A percentile compares a stretch with the other conserved stretches of the same genome.
Evolutionary conservation across 1,140 invertebrate genomes (phyloP).

Genomic region (Heliothis subflexa): DNA sequence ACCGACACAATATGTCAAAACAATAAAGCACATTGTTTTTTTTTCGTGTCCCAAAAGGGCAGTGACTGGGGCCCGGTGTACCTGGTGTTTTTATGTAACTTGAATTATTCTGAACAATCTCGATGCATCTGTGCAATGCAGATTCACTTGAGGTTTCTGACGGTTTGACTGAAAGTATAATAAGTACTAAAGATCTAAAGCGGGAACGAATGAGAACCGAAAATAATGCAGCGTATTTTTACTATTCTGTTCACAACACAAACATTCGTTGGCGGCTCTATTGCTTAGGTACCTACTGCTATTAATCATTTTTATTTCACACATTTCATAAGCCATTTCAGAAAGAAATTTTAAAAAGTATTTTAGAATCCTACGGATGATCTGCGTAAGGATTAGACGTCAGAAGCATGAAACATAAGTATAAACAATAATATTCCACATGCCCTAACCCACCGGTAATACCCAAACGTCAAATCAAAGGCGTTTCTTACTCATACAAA

Average conservation of each 20-base stretch:
- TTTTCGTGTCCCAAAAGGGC: background rate
- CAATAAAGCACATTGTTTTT: constrained; percentile 44
- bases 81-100: background rate
- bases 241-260: background rate
- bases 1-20: constrained; percentile 52
- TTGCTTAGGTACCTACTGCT: background rate
- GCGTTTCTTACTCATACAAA: background rate
- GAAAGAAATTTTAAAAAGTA: too few species aligned
- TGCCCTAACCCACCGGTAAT: background rate
- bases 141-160: background rate
- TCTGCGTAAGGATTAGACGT: background rate
- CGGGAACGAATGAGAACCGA: background rate
- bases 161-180: background rate
- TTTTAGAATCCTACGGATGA: too few species aligned
- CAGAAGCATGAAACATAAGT: background rate
- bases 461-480: constrained; percentile 23
- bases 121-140: background rate
- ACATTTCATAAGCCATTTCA: background rate
- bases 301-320: constrained; percentile 2
- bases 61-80: background rate
- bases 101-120: background rate
- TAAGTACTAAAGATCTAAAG: background rate
- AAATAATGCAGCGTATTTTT: background rate
- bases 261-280: background rate
- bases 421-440: too few species aligned